phyloP scores from a whole-genome alignment of 1,140 invertebrate genomes.

The Antheraea mylitta region DNA sequence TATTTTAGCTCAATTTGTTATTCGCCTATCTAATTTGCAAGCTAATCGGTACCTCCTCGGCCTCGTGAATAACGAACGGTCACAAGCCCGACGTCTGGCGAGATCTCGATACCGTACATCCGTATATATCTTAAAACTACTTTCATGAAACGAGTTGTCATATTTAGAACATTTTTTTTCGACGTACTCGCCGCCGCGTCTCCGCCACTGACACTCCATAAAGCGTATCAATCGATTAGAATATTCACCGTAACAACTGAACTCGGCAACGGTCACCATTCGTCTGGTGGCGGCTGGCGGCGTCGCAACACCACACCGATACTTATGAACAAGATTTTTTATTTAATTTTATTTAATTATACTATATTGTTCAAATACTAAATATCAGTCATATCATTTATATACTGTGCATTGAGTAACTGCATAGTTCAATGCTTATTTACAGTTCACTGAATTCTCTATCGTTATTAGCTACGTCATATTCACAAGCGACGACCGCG shows the following conservation, averaged over 20 bases:
- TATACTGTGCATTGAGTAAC: conserved; percentile 43
- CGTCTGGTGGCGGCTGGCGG: conserved; percentile 1
- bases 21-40: conserved; percentile 73
- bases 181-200: conserved; percentile 38
- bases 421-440: conserved; percentile 42
- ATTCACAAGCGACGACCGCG: conserved; percentile 42
- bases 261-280: conserved; percentile 9
- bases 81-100: conserved; percentile 42
- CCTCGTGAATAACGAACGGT: conserved; percentile 27
- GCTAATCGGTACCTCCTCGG: conserved; percentile 49
- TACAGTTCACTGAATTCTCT: conserved; percentile 39
- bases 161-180: conserved; percentile 47
- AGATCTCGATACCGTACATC: conserved; percentile 53
- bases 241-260: conserved; percentile 36
- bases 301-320: conserved; percentile 15
- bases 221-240: conserved; percentile 64
- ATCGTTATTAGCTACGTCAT: conserved; percentile 38
- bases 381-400: conserved; percentile 51
- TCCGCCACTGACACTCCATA: conserved; percentile 40
- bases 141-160: conserved; percentile 45
- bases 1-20: conserved; percentile 71
- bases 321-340: conserved; percentile 34
- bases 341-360: conserved; percentile 13
- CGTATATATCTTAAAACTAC: conserved; percentile 35
- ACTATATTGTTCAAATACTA: conserved; percentile 42